Percentiles rank a stretch among this genome's conserved stretches.
phyloP scores from a whole-genome alignment of 1,140 invertebrate genomes.

The Eufriesea mexicana region DNA sequence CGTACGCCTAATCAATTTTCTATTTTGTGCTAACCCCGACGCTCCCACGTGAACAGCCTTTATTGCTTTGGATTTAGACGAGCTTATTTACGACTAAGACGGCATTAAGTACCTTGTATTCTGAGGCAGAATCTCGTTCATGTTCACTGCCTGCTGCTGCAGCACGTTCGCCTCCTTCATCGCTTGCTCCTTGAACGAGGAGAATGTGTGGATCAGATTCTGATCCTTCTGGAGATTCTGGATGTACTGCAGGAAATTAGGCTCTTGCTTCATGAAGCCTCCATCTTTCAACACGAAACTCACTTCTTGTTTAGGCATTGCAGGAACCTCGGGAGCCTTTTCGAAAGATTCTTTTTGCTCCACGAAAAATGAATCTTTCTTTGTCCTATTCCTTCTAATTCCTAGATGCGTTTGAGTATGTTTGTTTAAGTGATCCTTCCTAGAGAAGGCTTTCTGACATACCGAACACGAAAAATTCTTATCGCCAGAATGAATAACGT shows the following conservation, averaged over 20 bases:
- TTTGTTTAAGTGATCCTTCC: conserved; percentile 90
- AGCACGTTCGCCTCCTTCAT: conserved; percentile 72
- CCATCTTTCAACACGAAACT: conserved; percentile 75
- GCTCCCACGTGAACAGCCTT: conserved; percentile 44
- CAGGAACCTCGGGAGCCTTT: conserved; percentile 60
- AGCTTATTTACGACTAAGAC: conserved; percentile 72
- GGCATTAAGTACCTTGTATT: conserved; percentile 81
- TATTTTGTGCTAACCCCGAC: conserved; percentile 44
- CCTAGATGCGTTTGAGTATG: conserved; percentile 83
- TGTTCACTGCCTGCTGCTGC: conserved; percentile 78
- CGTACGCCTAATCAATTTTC: conserved; percentile 39
- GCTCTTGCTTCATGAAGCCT: conserved; percentile 74
- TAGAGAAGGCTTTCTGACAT: conserved; percentile 89
- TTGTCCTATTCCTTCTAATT: conserved; percentile 73
- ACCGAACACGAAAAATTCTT: conserved; percentile 88
- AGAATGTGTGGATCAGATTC: conserved; percentile 76
- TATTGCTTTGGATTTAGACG: conserved; percentile 57
- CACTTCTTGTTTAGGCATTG: conserved; percentile 73
- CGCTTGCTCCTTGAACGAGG: conserved; percentile 78
- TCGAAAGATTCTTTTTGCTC: conserved; percentile 71
- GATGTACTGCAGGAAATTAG: conserved; percentile 76
- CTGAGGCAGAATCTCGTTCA: conserved; percentile 80
- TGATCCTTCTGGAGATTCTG: conserved; percentile 79
- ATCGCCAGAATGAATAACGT: conserved; percentile 82
- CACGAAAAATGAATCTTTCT: conserved; percentile 73